Conservation (phyloP, 2,888 invertebrate species). For the Anodontia alba region DNA sequence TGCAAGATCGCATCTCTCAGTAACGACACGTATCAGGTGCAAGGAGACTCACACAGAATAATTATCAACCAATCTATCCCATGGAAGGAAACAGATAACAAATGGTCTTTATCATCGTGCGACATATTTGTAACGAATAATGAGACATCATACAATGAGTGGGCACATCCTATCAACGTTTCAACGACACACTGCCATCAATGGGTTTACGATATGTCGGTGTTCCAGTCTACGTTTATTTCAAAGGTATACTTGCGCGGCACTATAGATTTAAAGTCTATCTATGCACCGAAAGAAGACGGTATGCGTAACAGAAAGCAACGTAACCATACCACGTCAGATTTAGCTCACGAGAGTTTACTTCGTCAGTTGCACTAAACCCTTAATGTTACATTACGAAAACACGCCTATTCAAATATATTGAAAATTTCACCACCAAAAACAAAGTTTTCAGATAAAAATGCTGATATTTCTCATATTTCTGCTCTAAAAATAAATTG, state of each 20-base stretch:
- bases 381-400: too few relatives aligned
- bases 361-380: too few relatives aligned
- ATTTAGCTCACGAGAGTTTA: too few relatives aligned
- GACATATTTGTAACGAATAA: slow-evolving; percentile 38
- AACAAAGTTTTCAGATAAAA: too few relatives aligned
- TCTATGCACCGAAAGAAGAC: too few relatives aligned
- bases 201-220: slow-evolving; percentile 66
- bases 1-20: slow-evolving; percentile 44
- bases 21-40: slow-evolving; percentile 59
- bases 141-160: slow-evolving; percentile 28
- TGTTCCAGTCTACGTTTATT: slow-evolving; percentile 62
- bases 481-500: too few relatives aligned
- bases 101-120: slow-evolving; percentile 34
- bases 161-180: slow-evolving; percentile 31
- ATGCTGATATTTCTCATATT: too few relatives aligned
- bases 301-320: too few relatives aligned
- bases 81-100: slow-evolving; percentile 36
- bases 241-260: slow-evolving; percentile 62
- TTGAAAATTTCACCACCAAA: too few relatives aligned
- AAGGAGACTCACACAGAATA: slow-evolving; percentile 42
- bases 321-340: too few relatives aligned
- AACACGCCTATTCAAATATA: too few relatives aligned
- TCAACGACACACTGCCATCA: slow-evolving; percentile 42
- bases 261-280: neutral
- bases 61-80: slow-evolving; percentile 62